These are phyloP conservation scores for Urocitellus parryii DNA, from an alignment of 2,113 vertebrate genomes.

Conservation along the genomic window DNA sequence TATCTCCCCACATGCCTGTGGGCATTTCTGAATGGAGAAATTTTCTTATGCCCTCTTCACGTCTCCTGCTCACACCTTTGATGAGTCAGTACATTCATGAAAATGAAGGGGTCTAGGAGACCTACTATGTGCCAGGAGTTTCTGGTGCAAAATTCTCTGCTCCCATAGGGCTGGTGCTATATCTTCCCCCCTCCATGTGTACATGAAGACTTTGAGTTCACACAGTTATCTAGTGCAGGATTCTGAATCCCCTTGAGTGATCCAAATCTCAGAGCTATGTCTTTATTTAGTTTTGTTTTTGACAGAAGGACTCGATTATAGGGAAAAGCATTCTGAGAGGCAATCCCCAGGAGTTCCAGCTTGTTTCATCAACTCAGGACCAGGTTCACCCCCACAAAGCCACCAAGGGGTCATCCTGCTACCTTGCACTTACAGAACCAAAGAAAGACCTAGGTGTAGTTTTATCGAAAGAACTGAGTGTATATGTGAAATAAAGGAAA, in stretches of 20 bases:
- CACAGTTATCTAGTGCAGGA: background rate
- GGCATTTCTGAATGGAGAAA: constrained; percentile 32
- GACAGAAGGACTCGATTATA: background rate
- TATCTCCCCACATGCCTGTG: background rate
- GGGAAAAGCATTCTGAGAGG: background rate
- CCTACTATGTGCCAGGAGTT: rapidly evolving
- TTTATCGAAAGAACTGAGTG: background rate
- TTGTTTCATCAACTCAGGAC: background rate
- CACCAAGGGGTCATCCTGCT: background rate
- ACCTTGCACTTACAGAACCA: background rate
- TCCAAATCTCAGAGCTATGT: background rate
- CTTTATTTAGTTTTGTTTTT: background rate
- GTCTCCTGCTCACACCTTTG: background rate
- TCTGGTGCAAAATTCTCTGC: background rate
- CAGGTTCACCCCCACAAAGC: background rate
- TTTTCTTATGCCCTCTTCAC: background rate
- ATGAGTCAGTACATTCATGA: background rate
- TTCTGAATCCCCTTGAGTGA: background rate
- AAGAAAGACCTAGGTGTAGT: background rate
- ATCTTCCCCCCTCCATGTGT: background rate
- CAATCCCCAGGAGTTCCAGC: background rate
- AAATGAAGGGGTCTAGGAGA: background rate
- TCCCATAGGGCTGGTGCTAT: rapidly evolving
- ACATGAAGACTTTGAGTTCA: background rate
- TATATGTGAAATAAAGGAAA: background rate